A percentile compares a stretch with the other conserved stretches of the same genome.
phyloP scores from a whole-genome alignment of 2,113 vertebrate genomes.

The Parotia lawesii region DNA sequence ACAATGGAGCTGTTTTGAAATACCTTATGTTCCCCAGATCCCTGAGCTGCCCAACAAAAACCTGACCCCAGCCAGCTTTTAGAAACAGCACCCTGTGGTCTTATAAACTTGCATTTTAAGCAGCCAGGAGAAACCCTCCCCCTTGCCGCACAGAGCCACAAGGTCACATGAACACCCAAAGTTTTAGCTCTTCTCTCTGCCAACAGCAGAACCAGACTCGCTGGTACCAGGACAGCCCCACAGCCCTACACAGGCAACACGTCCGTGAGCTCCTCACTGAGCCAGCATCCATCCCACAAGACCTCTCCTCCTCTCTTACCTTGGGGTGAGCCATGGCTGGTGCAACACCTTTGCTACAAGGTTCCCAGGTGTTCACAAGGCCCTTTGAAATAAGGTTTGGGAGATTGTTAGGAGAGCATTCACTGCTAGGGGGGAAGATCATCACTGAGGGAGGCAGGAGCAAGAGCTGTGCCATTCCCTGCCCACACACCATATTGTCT shows the following conservation, averaged over 20 bases:
- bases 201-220: background rate
- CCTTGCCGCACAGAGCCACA: background rate
- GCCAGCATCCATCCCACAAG: background rate
- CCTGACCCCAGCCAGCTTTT: background rate
- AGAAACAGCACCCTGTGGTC: background rate
- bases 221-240: background rate
- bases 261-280: background rate
- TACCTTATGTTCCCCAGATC: rapidly evolving
- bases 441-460: background rate
- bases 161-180: background rate
- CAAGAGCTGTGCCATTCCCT: background rate
- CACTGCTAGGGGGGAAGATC: background rate
- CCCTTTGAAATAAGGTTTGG: background rate
- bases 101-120: background rate
- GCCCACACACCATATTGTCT: constrained; percentile 53
- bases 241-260: rapidly evolving
- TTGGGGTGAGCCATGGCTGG: background rate
- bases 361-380: background rate
- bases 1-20: background rate
- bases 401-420: background rate
- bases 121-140: background rate
- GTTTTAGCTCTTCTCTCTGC: background rate
- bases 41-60: background rate
- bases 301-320: background rate
- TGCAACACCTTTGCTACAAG: background rate